A percentile compares a stretch with the other conserved stretches of the same genome.
phyloP scores from a whole-genome alignment of 2,113 vertebrate genomes.

The Propithecus coquereli region DNA sequence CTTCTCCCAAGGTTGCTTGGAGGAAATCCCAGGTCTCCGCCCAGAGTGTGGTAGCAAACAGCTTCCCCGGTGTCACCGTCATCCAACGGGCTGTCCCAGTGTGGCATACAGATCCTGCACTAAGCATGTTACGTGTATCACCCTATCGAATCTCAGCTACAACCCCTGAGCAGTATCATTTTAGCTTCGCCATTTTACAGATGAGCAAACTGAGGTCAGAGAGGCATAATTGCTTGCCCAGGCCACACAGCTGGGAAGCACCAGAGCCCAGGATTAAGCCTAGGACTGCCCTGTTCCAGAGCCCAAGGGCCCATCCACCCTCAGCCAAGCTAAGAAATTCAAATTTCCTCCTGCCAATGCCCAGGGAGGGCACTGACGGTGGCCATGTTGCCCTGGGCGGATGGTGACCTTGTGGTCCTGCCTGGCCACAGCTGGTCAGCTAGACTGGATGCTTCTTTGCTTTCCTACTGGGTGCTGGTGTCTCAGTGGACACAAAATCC shows the following conservation, averaged over 20 bases:
- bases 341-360: not conserved
- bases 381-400: not conserved
- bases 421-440: not conserved
- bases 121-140: rapidly evolving
- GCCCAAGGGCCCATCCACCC: no score
- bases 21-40: not conserved
- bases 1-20: not conserved
- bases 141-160: rapidly evolving
- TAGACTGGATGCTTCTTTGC: not conserved
- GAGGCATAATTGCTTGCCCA: not conserved
- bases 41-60: rapidly evolving
- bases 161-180: rapidly evolving
- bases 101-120: rapidly evolving
- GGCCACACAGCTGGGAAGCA: not conserved
- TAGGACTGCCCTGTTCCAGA: not conserved
- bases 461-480: rapidly evolving
- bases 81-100: rapidly evolving
- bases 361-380: rapidly evolving
- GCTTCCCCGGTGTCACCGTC: rapidly evolving
- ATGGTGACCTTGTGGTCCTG: rapidly evolving
- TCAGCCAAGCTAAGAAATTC: not conserved
- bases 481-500: not conserved
- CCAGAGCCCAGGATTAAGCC: not conserved
- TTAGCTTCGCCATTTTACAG: not conserved
- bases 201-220: not conserved